Base-by-base conservation (phyloP, 2,797 vertebrate species). In the Channa striata region DNA sequence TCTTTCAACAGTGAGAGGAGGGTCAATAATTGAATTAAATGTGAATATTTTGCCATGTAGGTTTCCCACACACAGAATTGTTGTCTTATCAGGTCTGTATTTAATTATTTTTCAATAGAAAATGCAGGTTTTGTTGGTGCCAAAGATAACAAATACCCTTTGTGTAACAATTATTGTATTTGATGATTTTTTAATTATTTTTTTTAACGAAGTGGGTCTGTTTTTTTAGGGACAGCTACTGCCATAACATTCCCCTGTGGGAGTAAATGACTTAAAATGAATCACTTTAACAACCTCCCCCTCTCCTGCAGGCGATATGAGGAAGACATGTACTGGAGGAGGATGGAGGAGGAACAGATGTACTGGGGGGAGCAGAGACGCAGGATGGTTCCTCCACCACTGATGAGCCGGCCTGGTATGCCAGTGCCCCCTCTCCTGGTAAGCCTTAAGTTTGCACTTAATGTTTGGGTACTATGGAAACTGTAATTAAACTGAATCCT, bases 301-400 rank as follows among this genome's bases (percentile, higher is more conserved):
- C 11, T 70, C n/a, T 68, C 19, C 71, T 78, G 46, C 54, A 95
- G 95, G 83, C 87, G 90, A 25, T 95, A 95, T 14, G 94, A 96
- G 82, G 93, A 96, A 74, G 94, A 96, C 56, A 82, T 95, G 81
- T 95, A 95, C 87, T 94, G 93, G 94, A 93, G 92, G 83, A 93
- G 87, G 74, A 78, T 93, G 65, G 94, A 95, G 73, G 94, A 95
- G 86, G 94, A 95, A 71, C 93, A 94, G 47, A 81, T 93, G 70
- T 94, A 92, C 74, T 95, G 91, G 93, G 95, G 92, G 1, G 91
- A 94, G 19, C 93, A 92, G 73, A 86, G 89, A 30, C 84, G 68
- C 60, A 87, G 91, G 61, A 85, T 92, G 87, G 86, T 82, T 12
- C 90, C 92, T 56, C 93, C 91, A 8, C 93, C 93, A 0, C 81